Percentiles rank a stretch among this genome's conserved stretches.
phyloP scores from a whole-genome alignment of 2,888 invertebrate species.

The Strigamia transsilvanica region DNA sequence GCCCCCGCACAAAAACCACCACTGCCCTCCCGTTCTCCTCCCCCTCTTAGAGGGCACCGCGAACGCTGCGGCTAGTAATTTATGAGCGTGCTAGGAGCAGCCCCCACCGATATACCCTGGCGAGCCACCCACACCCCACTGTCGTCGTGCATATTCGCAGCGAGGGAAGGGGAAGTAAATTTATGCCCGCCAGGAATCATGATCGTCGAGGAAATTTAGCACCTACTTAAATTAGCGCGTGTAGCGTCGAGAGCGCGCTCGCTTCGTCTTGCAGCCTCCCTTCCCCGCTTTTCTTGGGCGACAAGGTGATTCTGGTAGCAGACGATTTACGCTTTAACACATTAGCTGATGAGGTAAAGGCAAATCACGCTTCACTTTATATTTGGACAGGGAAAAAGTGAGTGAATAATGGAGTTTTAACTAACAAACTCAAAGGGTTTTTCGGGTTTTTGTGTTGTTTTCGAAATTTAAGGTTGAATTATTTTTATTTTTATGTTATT shows the following conservation, averaged over 20 bases:
- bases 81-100: conserved; percentile 2
- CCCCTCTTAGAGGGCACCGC: conserved; percentile 13
- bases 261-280: background rate
- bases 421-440: background rate
- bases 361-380: background rate
- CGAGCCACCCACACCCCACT: background rate
- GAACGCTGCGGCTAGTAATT: conserved; percentile 38
- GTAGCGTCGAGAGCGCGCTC: conserved; percentile 49
- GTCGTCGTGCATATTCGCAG: conserved; percentile 19
- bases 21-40: background rate
- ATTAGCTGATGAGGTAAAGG: conserved; percentile 18
- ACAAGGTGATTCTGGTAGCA: conserved; percentile 51
- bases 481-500: too few species aligned
- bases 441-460: too few species aligned
- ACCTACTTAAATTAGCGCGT: conserved; percentile 53
- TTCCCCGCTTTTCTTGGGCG: conserved; percentile 6
- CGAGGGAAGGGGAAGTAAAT: conserved; percentile 18
- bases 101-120: conserved; percentile 12
- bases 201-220: conserved; percentile 51
- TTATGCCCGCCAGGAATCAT: conserved; percentile 38
- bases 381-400: conserved; percentile 17
- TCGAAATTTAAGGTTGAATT: too few species aligned
- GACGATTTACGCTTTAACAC: conserved; percentile 51
- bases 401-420: conserved; percentile 17
- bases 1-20: conserved; percentile 38